A percentile compares a stretch with the other conserved stretches of the same genome.
Conservation (phyloP, 2,113 vertebrate genomes). For the Lepidothrix coronata region DNA sequence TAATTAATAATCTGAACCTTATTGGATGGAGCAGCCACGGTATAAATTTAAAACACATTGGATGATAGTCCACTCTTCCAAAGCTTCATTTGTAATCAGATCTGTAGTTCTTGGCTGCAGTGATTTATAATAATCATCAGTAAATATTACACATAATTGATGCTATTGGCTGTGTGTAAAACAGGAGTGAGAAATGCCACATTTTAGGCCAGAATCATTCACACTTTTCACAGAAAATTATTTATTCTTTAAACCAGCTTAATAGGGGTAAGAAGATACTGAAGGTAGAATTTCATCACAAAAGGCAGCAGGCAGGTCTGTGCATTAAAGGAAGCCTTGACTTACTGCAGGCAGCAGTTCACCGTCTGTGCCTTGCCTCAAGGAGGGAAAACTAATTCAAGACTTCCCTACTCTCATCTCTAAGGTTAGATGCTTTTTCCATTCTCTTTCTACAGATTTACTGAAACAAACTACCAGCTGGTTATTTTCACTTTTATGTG, state of each 20-base stretch:
- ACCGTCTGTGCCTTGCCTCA: not conserved
- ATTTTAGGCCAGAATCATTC: not conserved
- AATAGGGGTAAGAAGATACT: not conserved
- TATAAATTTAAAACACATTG: slow-evolving; percentile 44
- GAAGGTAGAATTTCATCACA: not conserved
- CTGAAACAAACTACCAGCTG: not conserved
- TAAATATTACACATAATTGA: not conserved
- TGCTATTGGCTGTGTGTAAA: not conserved
- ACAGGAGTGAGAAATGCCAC: not conserved
- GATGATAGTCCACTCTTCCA: not conserved
- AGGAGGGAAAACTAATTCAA: not conserved
- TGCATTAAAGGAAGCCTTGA: not conserved
- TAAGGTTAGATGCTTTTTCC: not conserved
- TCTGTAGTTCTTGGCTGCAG: not conserved
- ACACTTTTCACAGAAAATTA: not conserved
- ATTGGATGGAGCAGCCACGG: not conserved
- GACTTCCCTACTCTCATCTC: not conserved
- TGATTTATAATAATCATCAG: not conserved
- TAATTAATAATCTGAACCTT: slow-evolving; percentile 40
- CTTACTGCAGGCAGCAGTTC: not conserved
- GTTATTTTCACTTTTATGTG: not conserved
- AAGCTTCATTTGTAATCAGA: slow-evolving; percentile 9
- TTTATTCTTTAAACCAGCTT: not conserved
- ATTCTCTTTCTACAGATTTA: not conserved
- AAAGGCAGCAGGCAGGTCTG: not conserved